These are phyloP conservation scores for Pygathrix nemaeus DNA, from an alignment of 2,113 vertebrate species.

Conservation along the genomic window DNA sequence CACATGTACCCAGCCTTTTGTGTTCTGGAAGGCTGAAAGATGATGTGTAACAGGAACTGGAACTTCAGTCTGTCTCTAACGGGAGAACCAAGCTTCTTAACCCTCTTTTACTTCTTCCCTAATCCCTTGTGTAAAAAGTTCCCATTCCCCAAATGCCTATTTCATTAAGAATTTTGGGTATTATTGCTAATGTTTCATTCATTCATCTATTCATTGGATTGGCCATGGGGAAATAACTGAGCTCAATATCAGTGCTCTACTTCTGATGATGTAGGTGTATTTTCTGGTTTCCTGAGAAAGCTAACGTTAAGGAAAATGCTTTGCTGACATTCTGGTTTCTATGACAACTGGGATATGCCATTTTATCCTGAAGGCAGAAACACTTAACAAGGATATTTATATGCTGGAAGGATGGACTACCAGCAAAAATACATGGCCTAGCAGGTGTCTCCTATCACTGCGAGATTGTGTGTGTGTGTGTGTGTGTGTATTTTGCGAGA, in stretches of 20 bases:
- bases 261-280: neutral
- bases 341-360: constrained; percentile 36
- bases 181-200: neutral
- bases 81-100: neutral
- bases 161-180: neutral
- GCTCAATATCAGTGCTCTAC: neutral
- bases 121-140: neutral
- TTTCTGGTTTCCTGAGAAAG: constrained; percentile 30
- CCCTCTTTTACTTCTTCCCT: neutral
- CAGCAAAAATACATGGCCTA: neutral
- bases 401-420: neutral
- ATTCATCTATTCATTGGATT: neutral
- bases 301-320: neutral
- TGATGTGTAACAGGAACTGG: neutral
- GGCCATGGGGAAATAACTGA: neutral
- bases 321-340: constrained; percentile 44
- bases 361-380: constrained; percentile 15
- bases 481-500: neutral
- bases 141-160: neutral
- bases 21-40: neutral
- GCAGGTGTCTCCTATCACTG: neutral
- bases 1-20: neutral
- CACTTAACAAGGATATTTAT: constrained; percentile 27
- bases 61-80: neutral
- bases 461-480: neutral